Evolutionary conservation across 2,113 vertebrate species (phyloP), one percentile per base, ranked within the genome.

Genomic region (Garra rufa): DNA sequence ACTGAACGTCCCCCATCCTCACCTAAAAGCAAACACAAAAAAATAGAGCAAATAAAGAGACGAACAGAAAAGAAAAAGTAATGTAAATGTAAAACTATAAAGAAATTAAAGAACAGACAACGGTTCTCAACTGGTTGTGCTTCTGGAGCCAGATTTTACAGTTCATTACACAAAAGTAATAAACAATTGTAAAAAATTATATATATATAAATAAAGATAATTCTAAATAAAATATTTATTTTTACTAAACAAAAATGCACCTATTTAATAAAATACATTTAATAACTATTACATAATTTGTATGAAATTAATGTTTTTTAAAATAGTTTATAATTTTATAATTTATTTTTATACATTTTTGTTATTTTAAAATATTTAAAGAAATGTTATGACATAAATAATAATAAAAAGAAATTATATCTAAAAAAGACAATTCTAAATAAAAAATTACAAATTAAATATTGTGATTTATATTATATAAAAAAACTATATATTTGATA

Each of bases 1-100:
- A 88, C 85, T 91, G 81, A 94, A 88, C 10, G 86, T 82, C 70
- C 91, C 91, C 90, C 91, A 91, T 92, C 92, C 92, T 91, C 91
- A 94, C 92, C 92, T 92, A 92, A 85, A 87, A 88, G 76, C 61
- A 87, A 82, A 81, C 43, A 86, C 81, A 79, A 69, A 86, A 55
- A 79, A 90, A 92, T 89, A 90, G 88, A 93, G 89, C 92, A 90
- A 91, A 88, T 82, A 28, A 88, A 46, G 15, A 81, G 14, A 88
- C 70, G 14, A 71, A 83, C 44, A 88, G 26, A 88, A 89, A 83
- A 70, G 75, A 77, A 84, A 52, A 61, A 15, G 9, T 82, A 44
- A 65, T n/a, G 48, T 75, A 15, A 30, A 46, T 50, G n/a, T 41
- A 52, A 63, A 84, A 57, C 9, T 34, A 52, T 17, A 57, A 59